phyloP scores from a whole-genome alignment of 2,113 vertebrate genomes.

The Mandrillus leucophaeus region DNA sequence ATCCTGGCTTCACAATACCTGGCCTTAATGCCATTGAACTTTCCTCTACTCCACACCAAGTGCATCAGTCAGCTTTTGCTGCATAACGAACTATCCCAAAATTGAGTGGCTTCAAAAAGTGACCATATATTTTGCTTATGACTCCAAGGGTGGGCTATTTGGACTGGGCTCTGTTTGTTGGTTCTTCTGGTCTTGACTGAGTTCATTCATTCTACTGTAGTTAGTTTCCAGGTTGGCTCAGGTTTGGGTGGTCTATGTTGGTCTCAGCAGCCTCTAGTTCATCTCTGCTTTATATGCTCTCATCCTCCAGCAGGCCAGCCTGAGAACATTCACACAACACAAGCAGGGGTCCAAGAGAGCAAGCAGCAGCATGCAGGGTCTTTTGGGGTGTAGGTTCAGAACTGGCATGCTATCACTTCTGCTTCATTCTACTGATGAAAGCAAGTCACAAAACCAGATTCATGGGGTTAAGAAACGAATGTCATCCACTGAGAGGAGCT shows the following conservation, averaged over 20 bases:
- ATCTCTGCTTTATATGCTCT: background rate
- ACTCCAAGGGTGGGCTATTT: background rate
- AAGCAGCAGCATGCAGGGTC: rapidly evolving
- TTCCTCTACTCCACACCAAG: background rate
- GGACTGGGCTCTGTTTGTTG: background rate
- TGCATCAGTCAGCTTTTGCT: background rate
- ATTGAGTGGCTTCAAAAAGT: background rate
- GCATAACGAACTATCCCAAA: background rate
- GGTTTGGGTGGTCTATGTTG: background rate
- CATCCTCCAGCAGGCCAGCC: background rate
- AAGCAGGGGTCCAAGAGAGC: background rate
- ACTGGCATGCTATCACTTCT: no score
- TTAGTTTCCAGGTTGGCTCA: background rate
- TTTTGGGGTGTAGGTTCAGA: background rate
- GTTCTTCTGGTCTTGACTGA: background rate
- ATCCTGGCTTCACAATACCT: background rate
- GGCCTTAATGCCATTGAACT: background rate
- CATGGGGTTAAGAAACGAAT: background rate
- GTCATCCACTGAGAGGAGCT: background rate
- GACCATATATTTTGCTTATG: background rate
- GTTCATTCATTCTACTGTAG: background rate
- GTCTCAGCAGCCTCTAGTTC: background rate
- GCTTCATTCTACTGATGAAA: background rate
- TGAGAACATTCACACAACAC: rapidly evolving
- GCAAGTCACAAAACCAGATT: background rate